These are phyloP conservation scores for Zenarchopterus dispar DNA, from an alignment of 2,797 vertebrate species.

Conservation along the genomic window DNA sequence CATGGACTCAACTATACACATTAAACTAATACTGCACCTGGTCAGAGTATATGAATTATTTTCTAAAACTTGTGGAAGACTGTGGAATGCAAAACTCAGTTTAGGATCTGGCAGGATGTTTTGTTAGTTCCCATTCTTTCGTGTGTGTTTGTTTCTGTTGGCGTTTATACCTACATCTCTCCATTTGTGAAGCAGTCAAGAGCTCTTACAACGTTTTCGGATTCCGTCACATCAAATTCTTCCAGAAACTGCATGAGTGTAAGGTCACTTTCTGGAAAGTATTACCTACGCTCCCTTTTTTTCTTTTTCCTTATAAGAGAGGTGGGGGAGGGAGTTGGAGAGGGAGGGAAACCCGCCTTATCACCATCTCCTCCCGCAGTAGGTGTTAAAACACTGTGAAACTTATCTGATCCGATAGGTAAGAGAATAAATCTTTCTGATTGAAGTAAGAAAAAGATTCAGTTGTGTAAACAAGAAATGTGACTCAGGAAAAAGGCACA, in stretches of 20 bases:
- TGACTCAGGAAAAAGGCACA: constrained; percentile 41
- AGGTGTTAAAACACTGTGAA: constrained; percentile 79
- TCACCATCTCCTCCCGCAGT: constrained; percentile 65
- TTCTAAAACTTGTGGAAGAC: constrained; percentile 1
- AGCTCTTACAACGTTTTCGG: constrained; percentile 39
- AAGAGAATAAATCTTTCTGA: constrained; percentile 64
- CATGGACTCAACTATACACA: constrained; percentile 10
- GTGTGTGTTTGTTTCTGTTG: constrained; percentile 19
- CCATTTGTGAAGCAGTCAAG: constrained; percentile 19
- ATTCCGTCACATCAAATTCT: constrained; percentile 36
- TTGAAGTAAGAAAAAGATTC: constrained; percentile 46
- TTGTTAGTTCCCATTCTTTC: constrained; percentile 4
- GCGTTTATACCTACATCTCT: constrained; percentile 3
- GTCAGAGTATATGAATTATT: constrained; percentile 7
- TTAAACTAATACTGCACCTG: constrained; percentile 7
- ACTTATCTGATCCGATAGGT: constrained; percentile 81
- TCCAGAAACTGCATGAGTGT: constrained; percentile 41
- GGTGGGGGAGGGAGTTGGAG: not conserved
- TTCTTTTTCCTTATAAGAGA: not conserved
- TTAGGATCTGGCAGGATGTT: constrained; percentile 4
- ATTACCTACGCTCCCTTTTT: constrained; percentile 36
- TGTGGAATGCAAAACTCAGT: not conserved
- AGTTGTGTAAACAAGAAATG: constrained; percentile 72
- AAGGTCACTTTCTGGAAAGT: constrained; percentile 68
- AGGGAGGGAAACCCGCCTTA: constrained; percentile 51